Conservation (phyloP, 2,888 invertebrate species). For the Drosophila rubida region DNA sequence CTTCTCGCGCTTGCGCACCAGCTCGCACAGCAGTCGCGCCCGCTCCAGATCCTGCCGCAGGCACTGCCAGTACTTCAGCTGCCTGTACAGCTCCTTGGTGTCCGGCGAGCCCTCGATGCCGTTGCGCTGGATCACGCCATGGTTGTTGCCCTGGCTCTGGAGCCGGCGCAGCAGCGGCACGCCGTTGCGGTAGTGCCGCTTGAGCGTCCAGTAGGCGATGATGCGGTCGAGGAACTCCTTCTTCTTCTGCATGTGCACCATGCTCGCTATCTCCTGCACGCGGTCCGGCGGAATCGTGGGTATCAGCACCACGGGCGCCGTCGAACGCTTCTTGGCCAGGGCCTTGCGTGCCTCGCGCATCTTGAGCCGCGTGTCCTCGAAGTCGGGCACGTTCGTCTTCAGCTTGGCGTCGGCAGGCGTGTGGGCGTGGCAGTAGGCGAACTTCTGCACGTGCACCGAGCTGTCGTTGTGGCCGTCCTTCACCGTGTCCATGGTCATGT, state of each 20-base stretch:
- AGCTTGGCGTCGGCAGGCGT: constrained; percentile 86
- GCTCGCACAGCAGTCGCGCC: constrained; percentile 95
- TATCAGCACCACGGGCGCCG: constrained; percentile 95
- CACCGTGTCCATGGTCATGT: constrained; percentile 98
- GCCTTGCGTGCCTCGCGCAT: constrained; percentile 95
- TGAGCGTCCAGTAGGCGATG: constrained; percentile 98
- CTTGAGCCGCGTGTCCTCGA: constrained; percentile 90
- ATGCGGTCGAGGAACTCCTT: constrained; percentile 94
- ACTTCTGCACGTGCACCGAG: constrained; percentile 95
- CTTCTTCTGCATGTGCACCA: constrained; percentile 91
- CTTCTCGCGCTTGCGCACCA: constrained; percentile 98
- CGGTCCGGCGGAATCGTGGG: constrained; percentile 96
- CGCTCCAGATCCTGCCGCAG: constrained; percentile 97
- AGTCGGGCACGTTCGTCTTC: constrained; percentile 85
- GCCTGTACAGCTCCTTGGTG: constrained; percentile 91
- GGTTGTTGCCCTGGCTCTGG: constrained; percentile 87
- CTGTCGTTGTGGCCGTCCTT: constrained; percentile 87
- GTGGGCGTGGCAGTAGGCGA: constrained; percentile 98
- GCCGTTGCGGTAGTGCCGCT: constrained; percentile 97
- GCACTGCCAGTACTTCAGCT: constrained; percentile 97
- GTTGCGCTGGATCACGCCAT: constrained; percentile 86
- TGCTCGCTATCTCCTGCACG: constrained; percentile 93
- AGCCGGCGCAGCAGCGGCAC: constrained; percentile 95
- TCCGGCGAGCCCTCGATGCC: constrained; percentile 88
- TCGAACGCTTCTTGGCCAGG: constrained; percentile 94